Conservation (phyloP, 2,113 vertebrate genomes). For the Lycaon pictus region DNA sequence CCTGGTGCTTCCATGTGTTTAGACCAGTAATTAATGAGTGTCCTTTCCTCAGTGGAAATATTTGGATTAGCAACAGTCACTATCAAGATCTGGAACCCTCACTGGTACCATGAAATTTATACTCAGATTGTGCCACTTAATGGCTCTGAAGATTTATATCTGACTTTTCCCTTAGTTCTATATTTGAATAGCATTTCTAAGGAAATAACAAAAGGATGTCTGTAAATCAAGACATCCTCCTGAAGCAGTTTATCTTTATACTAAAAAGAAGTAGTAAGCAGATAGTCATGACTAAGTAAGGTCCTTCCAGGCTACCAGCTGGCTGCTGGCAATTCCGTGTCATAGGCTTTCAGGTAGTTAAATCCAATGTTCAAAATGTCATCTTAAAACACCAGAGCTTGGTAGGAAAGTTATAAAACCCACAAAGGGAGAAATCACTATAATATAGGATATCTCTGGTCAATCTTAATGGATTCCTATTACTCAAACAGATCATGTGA, state of each 20-base stretch:
- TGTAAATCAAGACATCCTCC: slow-evolving; percentile 48
- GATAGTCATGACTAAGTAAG: slow-evolving; percentile 36
- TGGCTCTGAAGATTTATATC: slow-evolving; percentile 18
- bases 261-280: slow-evolving; percentile 53
- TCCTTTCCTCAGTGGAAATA: slow-evolving; percentile 47
- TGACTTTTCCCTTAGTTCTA: slow-evolving; percentile 24
- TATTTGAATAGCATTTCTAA: slow-evolving; percentile 54
- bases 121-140: slow-evolving; percentile 40
- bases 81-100: neutral
- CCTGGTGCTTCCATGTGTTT: slow-evolving; percentile 21
- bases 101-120: slow-evolving; percentile 36
- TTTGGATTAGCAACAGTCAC: slow-evolving; percentile 46
- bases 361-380: slow-evolving; percentile 74
- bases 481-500: slow-evolving; percentile 67
- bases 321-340: slow-evolving; percentile 52
- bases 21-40: slow-evolving; percentile 48
- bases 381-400: slow-evolving; percentile 76
- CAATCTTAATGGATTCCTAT: slow-evolving; percentile 70
- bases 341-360: slow-evolving; percentile 69
- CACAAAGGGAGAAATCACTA: slow-evolving; percentile 69
- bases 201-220: slow-evolving; percentile 39
- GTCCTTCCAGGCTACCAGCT: neutral
- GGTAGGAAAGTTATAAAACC: slow-evolving; percentile 70
- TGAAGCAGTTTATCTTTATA: slow-evolving; percentile 28
- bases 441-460: slow-evolving; percentile 68